Base-by-base conservation (phyloP, 2,113 vertebrate species). In the Eublepharis macularius region DNA sequence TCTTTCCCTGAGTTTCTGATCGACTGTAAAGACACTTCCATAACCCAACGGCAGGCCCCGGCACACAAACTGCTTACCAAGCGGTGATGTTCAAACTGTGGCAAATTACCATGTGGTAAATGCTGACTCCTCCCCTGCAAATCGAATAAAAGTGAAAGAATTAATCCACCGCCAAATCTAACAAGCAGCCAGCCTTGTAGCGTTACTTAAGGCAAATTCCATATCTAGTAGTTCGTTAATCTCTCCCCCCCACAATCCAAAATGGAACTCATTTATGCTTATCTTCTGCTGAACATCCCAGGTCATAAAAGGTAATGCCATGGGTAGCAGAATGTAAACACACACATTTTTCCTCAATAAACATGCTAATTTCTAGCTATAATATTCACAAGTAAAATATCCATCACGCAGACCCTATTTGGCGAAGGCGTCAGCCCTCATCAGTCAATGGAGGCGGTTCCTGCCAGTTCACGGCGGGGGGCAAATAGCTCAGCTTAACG, bases 331-430 rank as follows among this genome's bases (percentile, higher is more conserved):
- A 96, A 97, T 97, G 96, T 97, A 97, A 97, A 97, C 97, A 97
- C 97, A 97, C 94, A 93, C 97, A 97, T 97, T 97, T 96, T 96
- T 96, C 96, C 96, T 97, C 97, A 97, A 97, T 97, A 97, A 97
- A 97, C 96, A 97, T 97, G 97, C 96, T 97, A 97, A 97, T 97
- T 97, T 95, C 95, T 93, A 96, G 95, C 96, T 94, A 96, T 97
- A 96, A 97, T 97, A 97, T 97, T 97, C 97, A 96, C 95, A 95
- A 96, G 95, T 95, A 97, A 96, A 95, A 97, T 96, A 96, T 97
- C 97, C 96, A 97, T 96, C 97, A 97, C 94, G 36, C 95, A 95
- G 95, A 96, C 96, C 96, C 97, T 97, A 95, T 97, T 96, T 96
- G 96, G 95, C 93, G 89, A 95, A 97, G 96, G 96, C 96, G 97